These are phyloP conservation scores for Fregata magnificens DNA, from an alignment of 2,113 vertebrate species.

Conservation along the genomic window DNA sequence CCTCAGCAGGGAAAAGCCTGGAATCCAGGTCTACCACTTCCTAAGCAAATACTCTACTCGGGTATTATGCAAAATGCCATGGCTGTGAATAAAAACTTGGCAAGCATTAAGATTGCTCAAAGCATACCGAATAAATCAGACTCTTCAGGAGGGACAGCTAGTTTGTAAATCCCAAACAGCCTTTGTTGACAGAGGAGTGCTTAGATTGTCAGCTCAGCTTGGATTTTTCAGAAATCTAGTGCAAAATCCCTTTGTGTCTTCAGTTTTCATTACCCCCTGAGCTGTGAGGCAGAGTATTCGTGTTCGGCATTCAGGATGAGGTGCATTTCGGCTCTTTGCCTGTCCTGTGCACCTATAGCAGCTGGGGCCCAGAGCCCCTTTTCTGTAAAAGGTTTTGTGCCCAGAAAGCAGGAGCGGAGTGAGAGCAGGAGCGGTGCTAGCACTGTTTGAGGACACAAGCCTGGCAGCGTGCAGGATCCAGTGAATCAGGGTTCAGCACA, in stretches of 20 bases:
- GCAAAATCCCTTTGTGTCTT: constrained; percentile 55
- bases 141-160: constrained; percentile 36
- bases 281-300: neutral
- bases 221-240: constrained; percentile 57
- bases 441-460: neutral
- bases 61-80: constrained; percentile 19
- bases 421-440: neutral
- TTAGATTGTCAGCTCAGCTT: constrained; percentile 59
- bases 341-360: neutral
- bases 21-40: constrained; percentile 1
- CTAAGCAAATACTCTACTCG: neutral
- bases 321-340: neutral
- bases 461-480: neutral
- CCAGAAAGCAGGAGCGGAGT: neutral
- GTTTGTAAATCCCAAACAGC: constrained; percentile 47
- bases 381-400: neutral
- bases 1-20: constrained; percentile 7
- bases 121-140: constrained; percentile 34
- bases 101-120: neutral
- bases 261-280: constrained; percentile 48
- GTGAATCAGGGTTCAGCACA: neutral
- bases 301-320: constrained; percentile 25
- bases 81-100: constrained; percentile 34
- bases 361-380: neutral
- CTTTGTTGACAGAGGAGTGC: constrained; percentile 55